A percentile compares a stretch with the other conserved stretches of the same genome.
phyloP scores from a whole-genome alignment of 2,113 vertebrate genomes.

The Serilophus lunatus region DNA sequence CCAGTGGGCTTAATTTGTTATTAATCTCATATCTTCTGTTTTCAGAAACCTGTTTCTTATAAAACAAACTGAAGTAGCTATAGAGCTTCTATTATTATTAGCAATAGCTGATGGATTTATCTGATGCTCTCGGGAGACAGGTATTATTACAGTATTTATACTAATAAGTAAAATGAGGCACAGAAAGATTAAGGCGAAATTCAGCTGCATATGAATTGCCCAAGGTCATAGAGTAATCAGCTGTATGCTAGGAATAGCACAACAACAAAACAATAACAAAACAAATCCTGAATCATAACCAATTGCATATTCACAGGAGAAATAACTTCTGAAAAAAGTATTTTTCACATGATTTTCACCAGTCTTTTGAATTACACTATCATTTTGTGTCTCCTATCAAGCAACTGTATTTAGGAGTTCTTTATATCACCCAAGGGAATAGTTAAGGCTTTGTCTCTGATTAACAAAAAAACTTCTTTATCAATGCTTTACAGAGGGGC shows the following conservation, averaged over 20 bases:
- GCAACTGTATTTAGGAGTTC: not conserved
- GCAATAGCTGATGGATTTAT: not conserved
- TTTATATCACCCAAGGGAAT: not conserved
- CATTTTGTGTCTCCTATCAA: not conserved
- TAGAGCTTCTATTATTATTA: not conserved
- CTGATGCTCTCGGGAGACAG: not conserved
- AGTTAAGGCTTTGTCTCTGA: not conserved
- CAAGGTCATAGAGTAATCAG: conserved; percentile 26
- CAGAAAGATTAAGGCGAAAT: not conserved
- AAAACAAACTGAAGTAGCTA: not conserved
- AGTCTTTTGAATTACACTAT: not conserved
- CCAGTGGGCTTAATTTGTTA: not conserved
- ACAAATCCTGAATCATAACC: not conserved
- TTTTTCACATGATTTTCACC: not conserved
- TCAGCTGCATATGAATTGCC: not conserved
- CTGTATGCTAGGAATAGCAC: not conserved
- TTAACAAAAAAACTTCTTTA: conserved; percentile 10
- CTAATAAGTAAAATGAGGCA: conserved; percentile 29
- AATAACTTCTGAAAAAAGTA: not conserved
- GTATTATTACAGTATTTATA: conserved; percentile 31
- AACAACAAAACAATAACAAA: not conserved
- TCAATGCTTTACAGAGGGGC: not conserved
- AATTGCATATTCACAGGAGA: not conserved
- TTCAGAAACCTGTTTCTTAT: not conserved
- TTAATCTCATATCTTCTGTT: not conserved